Percentiles rank a stretch among this genome's conserved stretches.
These are phyloP conservation scores for Ridgeia piscesae DNA, from an alignment of 1,140 invertebrate species.

Conservation along the genomic window DNA sequence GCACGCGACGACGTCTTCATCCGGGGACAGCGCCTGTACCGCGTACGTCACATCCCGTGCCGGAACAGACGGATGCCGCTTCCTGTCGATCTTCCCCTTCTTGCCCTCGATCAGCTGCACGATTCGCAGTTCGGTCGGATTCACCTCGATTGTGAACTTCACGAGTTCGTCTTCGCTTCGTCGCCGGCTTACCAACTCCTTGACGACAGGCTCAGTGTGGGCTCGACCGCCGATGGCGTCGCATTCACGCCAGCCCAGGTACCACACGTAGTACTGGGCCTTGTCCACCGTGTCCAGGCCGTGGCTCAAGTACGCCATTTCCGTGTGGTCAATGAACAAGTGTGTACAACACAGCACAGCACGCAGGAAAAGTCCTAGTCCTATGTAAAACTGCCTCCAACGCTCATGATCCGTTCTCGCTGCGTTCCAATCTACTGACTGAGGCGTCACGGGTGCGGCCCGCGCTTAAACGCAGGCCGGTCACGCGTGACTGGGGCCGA, in stretches of 20 bases:
- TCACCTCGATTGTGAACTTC: constrained; percentile 71
- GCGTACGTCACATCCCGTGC: constrained; percentile 47
- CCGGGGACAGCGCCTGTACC: constrained; percentile 34
- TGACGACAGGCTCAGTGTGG: constrained; percentile 79
- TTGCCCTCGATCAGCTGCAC: constrained; percentile 68
- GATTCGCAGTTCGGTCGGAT: constrained; percentile 90
- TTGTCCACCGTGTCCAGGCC: constrained; percentile 69
- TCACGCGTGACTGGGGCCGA: background rate
- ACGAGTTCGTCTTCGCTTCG: constrained; percentile 80
- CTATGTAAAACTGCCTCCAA: background rate
- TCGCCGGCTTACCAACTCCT: constrained; percentile 71
- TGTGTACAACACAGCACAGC: background rate
- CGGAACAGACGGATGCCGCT: constrained; percentile 50
- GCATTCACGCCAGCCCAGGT: constrained; percentile 92
- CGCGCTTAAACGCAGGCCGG: background rate
- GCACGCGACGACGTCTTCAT: constrained; percentile 81
- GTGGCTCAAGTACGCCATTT: background rate
- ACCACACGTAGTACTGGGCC: constrained; percentile 97
- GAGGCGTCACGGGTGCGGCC: background rate
- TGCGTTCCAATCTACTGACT: background rate
- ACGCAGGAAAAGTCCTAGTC: background rate
- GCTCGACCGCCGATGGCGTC: constrained; percentile 81
- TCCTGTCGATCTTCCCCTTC: constrained; percentile 44
- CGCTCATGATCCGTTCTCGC: background rate
- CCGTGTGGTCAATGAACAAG: background rate